A percentile compares a stretch with the other conserved stretches of the same genome.
These are phyloP conservation scores for Mantis religiosa DNA, from an alignment of 2,888 invertebrate species.

Conservation along the genomic window DNA sequence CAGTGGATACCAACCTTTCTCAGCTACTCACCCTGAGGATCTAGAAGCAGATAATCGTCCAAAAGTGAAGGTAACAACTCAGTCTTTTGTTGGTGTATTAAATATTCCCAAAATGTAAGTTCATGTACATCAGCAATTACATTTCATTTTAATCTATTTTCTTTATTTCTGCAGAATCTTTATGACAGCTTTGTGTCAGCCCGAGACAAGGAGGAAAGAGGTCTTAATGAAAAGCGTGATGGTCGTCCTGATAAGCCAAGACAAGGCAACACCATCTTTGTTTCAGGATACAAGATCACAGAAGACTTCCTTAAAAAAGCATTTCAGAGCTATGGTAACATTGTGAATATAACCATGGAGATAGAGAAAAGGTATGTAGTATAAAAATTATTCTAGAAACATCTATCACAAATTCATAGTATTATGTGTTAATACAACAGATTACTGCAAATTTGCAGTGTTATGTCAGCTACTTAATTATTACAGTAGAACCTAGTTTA, in stretches of 20 bases:
- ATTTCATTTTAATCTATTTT: neutral
- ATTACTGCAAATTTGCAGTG: too few species aligned
- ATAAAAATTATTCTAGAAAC: neutral
- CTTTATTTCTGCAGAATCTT: constrained; percentile 47
- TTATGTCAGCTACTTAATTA: too few species aligned
- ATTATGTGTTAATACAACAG: too few species aligned
- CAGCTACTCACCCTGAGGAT: constrained; percentile 75
- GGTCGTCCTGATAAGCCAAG: constrained; percentile 57
- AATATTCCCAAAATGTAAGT: neutral
- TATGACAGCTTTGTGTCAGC: constrained; percentile 74
- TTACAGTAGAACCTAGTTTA: too few species aligned
- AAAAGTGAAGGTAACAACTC: constrained; percentile 51
- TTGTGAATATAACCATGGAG: constrained; percentile 80
- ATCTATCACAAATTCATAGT: too few species aligned
- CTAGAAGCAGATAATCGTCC: constrained; percentile 61
- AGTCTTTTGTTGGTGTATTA: too few species aligned
- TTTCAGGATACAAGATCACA: constrained; percentile 72
- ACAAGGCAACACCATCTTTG: constrained; percentile 78
- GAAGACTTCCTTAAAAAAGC: constrained; percentile 75
- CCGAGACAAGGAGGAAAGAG: constrained; percentile 59
- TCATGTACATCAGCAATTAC: neutral
- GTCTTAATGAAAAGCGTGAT: constrained; percentile 36
- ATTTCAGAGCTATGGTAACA: constrained; percentile 68
- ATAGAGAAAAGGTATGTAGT: constrained; percentile 67
- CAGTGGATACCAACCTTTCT: constrained; percentile 87